Percentiles rank a stretch among this genome's conserved stretches.
These are phyloP conservation scores for Cyrtodaria siliqua DNA, from an alignment of 2,888 invertebrate species.

Conservation along the genomic window DNA sequence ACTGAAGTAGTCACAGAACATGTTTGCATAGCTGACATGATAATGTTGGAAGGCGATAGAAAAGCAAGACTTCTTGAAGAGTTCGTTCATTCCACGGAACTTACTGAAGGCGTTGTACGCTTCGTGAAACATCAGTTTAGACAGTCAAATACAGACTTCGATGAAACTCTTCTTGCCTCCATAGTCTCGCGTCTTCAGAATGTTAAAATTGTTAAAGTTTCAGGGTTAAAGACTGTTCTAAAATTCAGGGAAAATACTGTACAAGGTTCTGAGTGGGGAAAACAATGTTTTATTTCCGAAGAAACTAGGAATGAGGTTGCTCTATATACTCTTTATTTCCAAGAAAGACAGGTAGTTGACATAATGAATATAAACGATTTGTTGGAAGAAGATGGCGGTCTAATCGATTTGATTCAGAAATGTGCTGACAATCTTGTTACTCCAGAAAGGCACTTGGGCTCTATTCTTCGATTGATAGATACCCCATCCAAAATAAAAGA, in stretches of 20 bases:
- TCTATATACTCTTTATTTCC: not conserved
- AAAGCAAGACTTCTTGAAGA: slow-evolving; percentile 1
- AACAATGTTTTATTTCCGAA: slow-evolving; percentile 1
- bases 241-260: not conserved
- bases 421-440: not conserved
- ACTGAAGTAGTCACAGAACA: slow-evolving; percentile 62
- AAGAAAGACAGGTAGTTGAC: not conserved
- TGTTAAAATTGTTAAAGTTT: not conserved
- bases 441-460: too few relatives aligned
- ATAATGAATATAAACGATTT: not conserved
- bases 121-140: slow-evolving; percentile 14
- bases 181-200: not conserved
- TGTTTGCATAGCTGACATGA: slow-evolving; percentile 26
- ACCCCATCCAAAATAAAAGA: slow-evolving; percentile 1
- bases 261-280: slow-evolving; percentile 7
- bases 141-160: not conserved
- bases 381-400: not conserved
- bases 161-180: slow-evolving; percentile 8
- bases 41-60: not conserved
- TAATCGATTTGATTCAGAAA: not conserved
- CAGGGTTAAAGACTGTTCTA: not conserved
- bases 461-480: too few relatives aligned
- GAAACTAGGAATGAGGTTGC: not conserved
- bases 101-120: slow-evolving; percentile 22
- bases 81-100: slow-evolving; percentile 6